Conservation (phyloP, 2,888 invertebrate species). For the Mamestra brassicae region DNA sequence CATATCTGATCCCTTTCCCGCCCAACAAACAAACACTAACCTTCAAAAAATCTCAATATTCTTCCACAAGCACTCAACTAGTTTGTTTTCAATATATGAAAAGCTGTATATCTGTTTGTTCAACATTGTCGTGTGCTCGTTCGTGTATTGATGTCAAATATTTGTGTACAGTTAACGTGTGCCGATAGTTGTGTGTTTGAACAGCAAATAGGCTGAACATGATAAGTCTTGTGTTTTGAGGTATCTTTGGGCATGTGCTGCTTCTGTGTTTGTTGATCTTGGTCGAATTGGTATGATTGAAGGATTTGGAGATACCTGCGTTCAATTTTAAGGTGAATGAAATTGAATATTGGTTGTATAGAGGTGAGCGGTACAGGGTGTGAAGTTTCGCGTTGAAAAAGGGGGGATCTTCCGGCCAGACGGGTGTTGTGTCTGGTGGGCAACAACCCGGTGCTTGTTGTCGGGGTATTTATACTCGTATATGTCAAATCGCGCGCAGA, state of each 20-base stretch:
- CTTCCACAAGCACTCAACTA: slow-evolving; percentile 33
- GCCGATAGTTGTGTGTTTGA: slow-evolving; percentile 64
- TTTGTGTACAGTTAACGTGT: slow-evolving; percentile 66
- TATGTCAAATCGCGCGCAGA: too few species aligned
- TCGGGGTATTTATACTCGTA: too few species aligned
- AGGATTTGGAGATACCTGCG: background rate
- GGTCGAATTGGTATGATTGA: slow-evolving; percentile 3
- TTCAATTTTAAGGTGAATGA: too few species aligned
- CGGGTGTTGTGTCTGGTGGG: too few species aligned
- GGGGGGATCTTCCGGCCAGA: too few species aligned
- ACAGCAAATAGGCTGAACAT: slow-evolving; percentile 61
- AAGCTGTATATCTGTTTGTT: slow-evolving; percentile 55
- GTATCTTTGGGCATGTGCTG: slow-evolving; percentile 24
- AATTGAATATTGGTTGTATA: too few species aligned
- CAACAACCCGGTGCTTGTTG: too few species aligned
- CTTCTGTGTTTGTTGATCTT: slow-evolving; percentile 26
- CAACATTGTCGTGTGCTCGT: slow-evolving; percentile 54
- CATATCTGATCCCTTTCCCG: background rate
- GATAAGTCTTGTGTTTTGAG: slow-evolving; percentile 35
- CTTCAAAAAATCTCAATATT: slow-evolving; percentile 34
- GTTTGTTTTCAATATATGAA: slow-evolving; percentile 56
- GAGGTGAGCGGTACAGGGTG: too few species aligned
- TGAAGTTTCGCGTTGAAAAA: too few species aligned
- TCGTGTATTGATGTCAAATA: slow-evolving; percentile 69
- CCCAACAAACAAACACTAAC: slow-evolving; percentile 1